Evolutionary conservation across 2,888 invertebrate species (phyloP), one percentile per base, ranked within the genome.

Genomic region (Leucophora obtusa): DNA sequence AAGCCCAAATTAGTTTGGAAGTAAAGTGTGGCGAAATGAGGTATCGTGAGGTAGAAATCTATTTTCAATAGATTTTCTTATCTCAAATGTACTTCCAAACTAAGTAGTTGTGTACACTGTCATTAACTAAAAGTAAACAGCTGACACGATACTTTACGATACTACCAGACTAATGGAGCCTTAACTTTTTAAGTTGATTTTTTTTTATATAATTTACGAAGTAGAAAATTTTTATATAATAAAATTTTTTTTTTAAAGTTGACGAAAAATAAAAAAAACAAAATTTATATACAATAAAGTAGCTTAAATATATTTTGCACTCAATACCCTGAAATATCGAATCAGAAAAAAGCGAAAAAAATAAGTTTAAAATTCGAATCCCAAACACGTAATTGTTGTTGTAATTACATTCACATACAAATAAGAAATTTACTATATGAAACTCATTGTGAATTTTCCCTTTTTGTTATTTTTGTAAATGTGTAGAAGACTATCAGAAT

Each of bases 271-370:
- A 68, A 60, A 2, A 54, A 14, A 51, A 38, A 58, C 15, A n/a
- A 76, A 56, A 58, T 58, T 73, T 58, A 68, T 50, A 50, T 60
- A 59, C n/a, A 53, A 63, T 17, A 33, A 53, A 43, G 54, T 71
- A 77, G 54, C 59, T 77, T 77, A 54, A 76, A 71, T 17, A 70
- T 77, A 71, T 59, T 54, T 71, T 71, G 77, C 77, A 77, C 77
- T 62, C 43, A 17, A n/a, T 33, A 51, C 14, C 11, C 11, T n/a
- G 53, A 70, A 1, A 33, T 17, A 62, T 43, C 62, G 43, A n/a
- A 62, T 9, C 18, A 53, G 59, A 65, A 15, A 47, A 21, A 56
- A 47, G 28, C 7, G 0, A 15, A n/a, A 56, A 28, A 56, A n/a
- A n/a, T n/a, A n/a, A n/a, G n/a, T 0, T 11, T 43, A n/a, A 51